Conservation (phyloP, 2,797 vertebrate species). For the Phoebastria nigripes region DNA sequence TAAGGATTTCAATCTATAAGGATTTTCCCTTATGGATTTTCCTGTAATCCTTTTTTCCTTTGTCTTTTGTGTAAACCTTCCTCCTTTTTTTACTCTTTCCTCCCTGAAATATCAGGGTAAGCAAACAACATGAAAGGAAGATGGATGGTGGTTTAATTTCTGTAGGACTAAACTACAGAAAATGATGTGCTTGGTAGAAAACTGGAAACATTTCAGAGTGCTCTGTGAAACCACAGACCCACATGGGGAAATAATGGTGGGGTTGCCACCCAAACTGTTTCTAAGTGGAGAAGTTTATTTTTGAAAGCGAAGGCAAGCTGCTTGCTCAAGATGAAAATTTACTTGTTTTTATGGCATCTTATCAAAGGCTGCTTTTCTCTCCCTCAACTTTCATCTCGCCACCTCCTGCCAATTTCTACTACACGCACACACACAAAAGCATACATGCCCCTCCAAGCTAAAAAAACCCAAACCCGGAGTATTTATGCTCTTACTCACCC, state of each 20-base stretch:
- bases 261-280: slow-evolving; percentile 14
- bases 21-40: not conserved
- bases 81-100: not conserved
- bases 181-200: not conserved
- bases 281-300: slow-evolving; percentile 7
- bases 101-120: not conserved
- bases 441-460: not conserved
- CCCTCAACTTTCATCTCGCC: not conserved
- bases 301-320: slow-evolving; percentile 28
- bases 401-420: slow-evolving; percentile 37
- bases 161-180: not conserved
- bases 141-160: not conserved
- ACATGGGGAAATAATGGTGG: not conserved
- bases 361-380: slow-evolving; percentile 22
- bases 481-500: slow-evolving; percentile 44
- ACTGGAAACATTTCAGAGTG: not conserved
- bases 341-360: slow-evolving; percentile 32
- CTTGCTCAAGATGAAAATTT: slow-evolving; percentile 27
- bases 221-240: not conserved
- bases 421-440: not conserved
- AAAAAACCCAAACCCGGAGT: not conserved
- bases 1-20: not conserved
- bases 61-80: not conserved
- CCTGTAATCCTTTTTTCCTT: not conserved
- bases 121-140: not conserved